phyloP scores from a whole-genome alignment of 1,140 invertebrate species.

The Sminthurides bifidus region DNA sequence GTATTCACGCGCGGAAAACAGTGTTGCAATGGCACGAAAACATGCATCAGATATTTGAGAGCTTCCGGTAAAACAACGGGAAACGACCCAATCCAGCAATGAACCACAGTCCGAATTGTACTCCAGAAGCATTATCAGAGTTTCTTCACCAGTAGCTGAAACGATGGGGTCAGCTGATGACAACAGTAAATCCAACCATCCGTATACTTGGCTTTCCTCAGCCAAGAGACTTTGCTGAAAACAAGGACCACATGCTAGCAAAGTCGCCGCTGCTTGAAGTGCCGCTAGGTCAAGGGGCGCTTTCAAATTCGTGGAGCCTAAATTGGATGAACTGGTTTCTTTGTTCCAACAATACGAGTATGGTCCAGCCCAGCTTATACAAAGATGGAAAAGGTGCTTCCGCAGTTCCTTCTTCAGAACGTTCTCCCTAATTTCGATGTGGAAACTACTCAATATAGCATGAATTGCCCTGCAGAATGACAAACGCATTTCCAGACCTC shows the following conservation, averaged over 20 bases:
- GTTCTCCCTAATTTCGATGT: conserved; percentile 41
- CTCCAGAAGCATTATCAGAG: conserved; percentile 83
- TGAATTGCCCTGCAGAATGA: conserved; percentile 25
- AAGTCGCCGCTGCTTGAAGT: conserved; percentile 79
- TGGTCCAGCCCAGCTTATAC: conserved; percentile 83
- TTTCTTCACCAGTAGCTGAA: conserved; percentile 79
- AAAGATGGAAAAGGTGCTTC: conserved; percentile 76
- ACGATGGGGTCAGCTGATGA: conserved; percentile 56
- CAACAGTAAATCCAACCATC: conserved; percentile 83
- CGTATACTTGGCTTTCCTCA: conserved; percentile 78
- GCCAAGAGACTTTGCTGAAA: conserved; percentile 70
- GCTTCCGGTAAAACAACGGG: conserved; percentile 87
- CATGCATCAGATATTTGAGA: conserved; percentile 85
- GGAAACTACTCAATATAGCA: conserved; percentile 19
- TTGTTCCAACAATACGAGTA: conserved; percentile 48
- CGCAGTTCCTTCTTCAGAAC: conserved; percentile 76
- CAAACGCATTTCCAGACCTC: conserved; percentile 24
- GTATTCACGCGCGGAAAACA: conserved; percentile 94
- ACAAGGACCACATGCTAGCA: conserved; percentile 87
- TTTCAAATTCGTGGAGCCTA: neutral
- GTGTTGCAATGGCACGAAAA: conserved; percentile 84
- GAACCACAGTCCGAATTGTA: conserved; percentile 89
- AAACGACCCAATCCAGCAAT: conserved; percentile 92
- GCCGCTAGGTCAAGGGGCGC: conserved; percentile 45
- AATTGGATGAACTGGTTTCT: neutral